Evolutionary conservation across 2,113 vertebrate species (phyloP), one percentile per base, ranked within the genome.

Genomic region (Ctenomys sociabilis): DNA sequence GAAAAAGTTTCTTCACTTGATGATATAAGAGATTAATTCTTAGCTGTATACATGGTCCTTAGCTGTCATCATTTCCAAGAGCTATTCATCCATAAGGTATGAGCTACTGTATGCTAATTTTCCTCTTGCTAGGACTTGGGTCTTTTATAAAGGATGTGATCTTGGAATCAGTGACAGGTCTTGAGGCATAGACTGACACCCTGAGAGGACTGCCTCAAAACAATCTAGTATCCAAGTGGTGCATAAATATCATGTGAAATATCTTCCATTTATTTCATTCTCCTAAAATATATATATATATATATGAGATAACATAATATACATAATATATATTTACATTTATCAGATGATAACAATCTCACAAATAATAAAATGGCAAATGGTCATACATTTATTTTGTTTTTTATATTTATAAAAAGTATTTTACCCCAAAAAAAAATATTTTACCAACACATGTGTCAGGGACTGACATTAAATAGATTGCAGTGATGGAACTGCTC

Each of bases 1-100:
- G 82, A 70, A 93, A 87, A 90, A 52, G 95, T 95, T 98, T 94
- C 93, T 98, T 95, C 88, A 96, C 77, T 14, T 91, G 91, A 85
- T 88, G 91, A 96, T 95, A 92, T 90, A 97, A 97, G 86, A 97
- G 91, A 98, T 97, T 97, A 97, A 97, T 96, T 98, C 95, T 86
- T 96, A 96, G 86, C 94, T 95, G 94, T 94, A 85, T 52, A 85
- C 95, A 94, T 95, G 88, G 90, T 83, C 95, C 91, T 97, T 96
- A 88, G 75, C 91, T 93, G 96, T 98, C 96, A 96, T 95, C 96
- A 96, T 85, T 92, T 21, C 95, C 49, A 91, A 97, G 97, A 98
- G 97, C 95, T 24, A 73, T 40, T 40, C 96, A 97, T 94, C 97
- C 95, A 96, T 73, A 93, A 96, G 89, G 90, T 91, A 97, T 95